A percentile compares a stretch with the other conserved stretches of the same genome.
These are phyloP conservation scores for Abrostola tripartita DNA, from an alignment of 2,888 invertebrate species.

Conservation along the genomic window DNA sequence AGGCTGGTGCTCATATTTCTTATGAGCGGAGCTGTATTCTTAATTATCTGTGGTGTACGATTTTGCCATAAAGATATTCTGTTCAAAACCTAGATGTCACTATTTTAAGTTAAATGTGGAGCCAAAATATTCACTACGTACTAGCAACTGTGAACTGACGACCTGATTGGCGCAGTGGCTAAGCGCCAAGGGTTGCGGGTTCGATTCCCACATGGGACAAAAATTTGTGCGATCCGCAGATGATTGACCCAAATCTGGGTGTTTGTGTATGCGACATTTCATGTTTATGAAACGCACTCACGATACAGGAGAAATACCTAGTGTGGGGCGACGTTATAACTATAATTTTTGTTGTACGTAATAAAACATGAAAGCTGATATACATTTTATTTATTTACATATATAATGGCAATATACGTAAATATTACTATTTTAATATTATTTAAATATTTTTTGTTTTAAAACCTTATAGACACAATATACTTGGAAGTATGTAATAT, in stretches of 20 bases:
- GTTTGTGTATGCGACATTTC: too few relatives aligned
- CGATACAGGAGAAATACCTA: too few relatives aligned
- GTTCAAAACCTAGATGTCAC: constrained; percentile 40
- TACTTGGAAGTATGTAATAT: constrained; percentile 60
- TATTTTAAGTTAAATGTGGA: constrained; percentile 7
- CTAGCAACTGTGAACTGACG: too few relatives aligned
- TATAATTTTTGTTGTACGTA: constrained; percentile 20
- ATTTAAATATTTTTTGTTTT: constrained; percentile 64
- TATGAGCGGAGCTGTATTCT: not conserved
- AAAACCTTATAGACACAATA: constrained; percentile 66
- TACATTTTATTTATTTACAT: constrained; percentile 80
- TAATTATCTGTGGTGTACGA: constrained; percentile 27
- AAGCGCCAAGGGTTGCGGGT: too few relatives aligned
- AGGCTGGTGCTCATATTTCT: not conserved
- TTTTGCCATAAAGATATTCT: constrained; percentile 12
- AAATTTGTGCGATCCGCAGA: too few relatives aligned
- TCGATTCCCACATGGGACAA: too few relatives aligned
- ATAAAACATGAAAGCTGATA: constrained; percentile 74
- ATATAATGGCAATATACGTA: constrained; percentile 71
- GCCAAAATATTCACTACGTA: constrained; percentile 41
- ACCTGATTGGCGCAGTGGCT: too few relatives aligned
- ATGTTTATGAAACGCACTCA: too few relatives aligned
- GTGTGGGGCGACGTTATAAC: not conserved
- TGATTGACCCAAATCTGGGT: too few relatives aligned
- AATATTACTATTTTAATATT: constrained; percentile 65